A percentile compares a stretch with the other conserved stretches of the same genome.
Evolutionary conservation across 2,888 invertebrate species (phyloP).

Genomic region (Morinoia aosen): DNA sequence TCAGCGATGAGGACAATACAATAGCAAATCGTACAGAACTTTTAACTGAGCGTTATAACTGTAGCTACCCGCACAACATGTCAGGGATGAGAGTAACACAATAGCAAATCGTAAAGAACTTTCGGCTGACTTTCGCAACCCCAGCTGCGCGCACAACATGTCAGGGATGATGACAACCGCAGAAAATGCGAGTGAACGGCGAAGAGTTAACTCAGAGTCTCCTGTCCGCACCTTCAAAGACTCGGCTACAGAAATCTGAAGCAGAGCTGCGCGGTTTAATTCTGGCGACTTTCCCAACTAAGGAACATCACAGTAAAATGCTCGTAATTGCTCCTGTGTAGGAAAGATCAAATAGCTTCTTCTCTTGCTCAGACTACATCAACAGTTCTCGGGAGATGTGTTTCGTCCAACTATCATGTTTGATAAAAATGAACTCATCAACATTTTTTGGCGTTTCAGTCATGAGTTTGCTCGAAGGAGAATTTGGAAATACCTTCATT

Average conservation of each 20-base stretch:
- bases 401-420: too few relatives aligned
- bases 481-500: background rate
- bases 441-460: background rate
- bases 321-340: background rate
- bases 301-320: background rate
- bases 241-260: background rate
- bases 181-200: too few relatives aligned
- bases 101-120: too few relatives aligned
- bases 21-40: too few relatives aligned
- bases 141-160: too few relatives aligned
- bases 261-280: background rate
- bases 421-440: too few relatives aligned
- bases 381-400: background rate
- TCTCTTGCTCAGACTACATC: background rate
- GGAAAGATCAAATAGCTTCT: background rate
- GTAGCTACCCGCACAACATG: too few relatives aligned
- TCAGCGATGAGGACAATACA: too few relatives aligned
- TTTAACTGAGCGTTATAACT: too few relatives aligned
- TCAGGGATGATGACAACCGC: too few relatives aligned
- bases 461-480: background rate
- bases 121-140: too few relatives aligned
- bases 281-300: background rate
- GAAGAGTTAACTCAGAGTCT: background rate
- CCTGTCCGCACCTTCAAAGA: background rate
- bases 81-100: too few relatives aligned